Base-by-base conservation (phyloP, 2,113 vertebrate genomes). In the Pachyramphus minor region DNA sequence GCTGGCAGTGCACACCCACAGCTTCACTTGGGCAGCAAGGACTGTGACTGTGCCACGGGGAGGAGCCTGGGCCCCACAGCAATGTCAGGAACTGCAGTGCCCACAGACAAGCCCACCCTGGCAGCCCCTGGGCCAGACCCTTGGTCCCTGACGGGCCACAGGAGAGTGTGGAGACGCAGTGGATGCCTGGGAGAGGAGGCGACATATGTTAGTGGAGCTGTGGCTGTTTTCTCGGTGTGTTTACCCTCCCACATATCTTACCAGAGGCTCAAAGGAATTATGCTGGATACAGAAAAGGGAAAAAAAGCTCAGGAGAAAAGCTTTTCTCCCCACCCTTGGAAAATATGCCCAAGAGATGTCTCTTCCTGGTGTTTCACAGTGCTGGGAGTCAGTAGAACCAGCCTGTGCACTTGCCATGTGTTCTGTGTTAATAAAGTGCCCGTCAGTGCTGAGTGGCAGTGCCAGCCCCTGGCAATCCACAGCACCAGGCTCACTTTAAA, bases 401-500 rank as follows among this genome's bases (percentile, higher is more conserved):
- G 94, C 75, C 80, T 5, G 10, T 96, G 96, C 94, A 67, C 96
- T 97, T 89, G 50, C 96, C 76, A 8, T 83, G 95, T 96, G 93
- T 87, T 79, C 86, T 90, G 97, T 81, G 97, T 87, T 94, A 97
- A 97, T 96, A 97, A 97, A 93, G 90, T 76, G 94, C 98, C 97
- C 98, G 97, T 98, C 98, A 98, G 98, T 97, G 98, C 98, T 90
- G 71, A 97, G 98, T 96, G 96, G 98, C 98, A 95, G 96, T 92
- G 96, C 96, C 98, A 95, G 99, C 99, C 99, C 87, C 97, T 87
- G 98, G 99, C 98, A 97, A 97, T 96, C 95, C 95, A 84, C 85
- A 72, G 97, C 96, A 87, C 97, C 97, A 85, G 97, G 98, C 98
- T 98, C 99, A 98, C 98, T 98, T 99, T 99, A 99, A 99, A 98